phyloP scores from a whole-genome alignment of 2,888 invertebrate species.

The Eristalis intricaria region DNA sequence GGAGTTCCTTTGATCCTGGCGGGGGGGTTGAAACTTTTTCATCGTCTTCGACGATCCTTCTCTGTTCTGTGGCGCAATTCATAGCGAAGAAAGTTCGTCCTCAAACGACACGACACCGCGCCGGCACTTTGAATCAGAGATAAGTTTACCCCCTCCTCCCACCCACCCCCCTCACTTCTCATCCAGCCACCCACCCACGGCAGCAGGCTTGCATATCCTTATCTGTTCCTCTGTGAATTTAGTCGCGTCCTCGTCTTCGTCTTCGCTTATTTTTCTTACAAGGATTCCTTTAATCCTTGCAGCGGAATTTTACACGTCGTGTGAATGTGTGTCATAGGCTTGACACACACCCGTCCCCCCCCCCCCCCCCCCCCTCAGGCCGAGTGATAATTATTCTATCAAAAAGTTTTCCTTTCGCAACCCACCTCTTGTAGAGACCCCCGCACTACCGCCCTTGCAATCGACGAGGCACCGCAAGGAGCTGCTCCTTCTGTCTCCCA shows the following conservation, averaged over 20 bases:
- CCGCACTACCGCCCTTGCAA: neutral
- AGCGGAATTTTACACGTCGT: neutral
- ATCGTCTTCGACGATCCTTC: neutral
- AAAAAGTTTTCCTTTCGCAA: constrained; percentile 55
- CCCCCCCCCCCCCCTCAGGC: constrained; percentile 1
- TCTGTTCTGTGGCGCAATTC: constrained; percentile 35
- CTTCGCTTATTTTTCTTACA: neutral
- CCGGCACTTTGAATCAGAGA: constrained; percentile 39
- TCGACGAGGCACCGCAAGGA: neutral
- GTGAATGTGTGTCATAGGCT: constrained; percentile 44
- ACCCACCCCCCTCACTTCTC: neutral
- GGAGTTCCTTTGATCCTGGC: constrained; percentile 54
- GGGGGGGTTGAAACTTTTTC: constrained; percentile 40
- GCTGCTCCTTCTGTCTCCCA: constrained; percentile 20
- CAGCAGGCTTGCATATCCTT: constrained; percentile 44
- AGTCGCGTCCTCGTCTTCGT: constrained; percentile 4
- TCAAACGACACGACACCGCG: neutral
- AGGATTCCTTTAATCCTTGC: constrained; percentile 28
- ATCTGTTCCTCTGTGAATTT: constrained; percentile 40
- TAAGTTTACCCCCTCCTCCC: constrained; percentile 43
- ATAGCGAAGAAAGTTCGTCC: constrained; percentile 61
- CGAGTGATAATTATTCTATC: constrained; percentile 69
- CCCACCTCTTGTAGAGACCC: neutral
- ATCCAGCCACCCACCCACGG: too few relatives aligned
- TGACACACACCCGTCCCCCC: neutral